Evolutionary conservation across 2,113 vertebrate genomes (phyloP), one percentile per base, ranked within the genome.

Genomic region (Dicentrarchus labrax): DNA sequence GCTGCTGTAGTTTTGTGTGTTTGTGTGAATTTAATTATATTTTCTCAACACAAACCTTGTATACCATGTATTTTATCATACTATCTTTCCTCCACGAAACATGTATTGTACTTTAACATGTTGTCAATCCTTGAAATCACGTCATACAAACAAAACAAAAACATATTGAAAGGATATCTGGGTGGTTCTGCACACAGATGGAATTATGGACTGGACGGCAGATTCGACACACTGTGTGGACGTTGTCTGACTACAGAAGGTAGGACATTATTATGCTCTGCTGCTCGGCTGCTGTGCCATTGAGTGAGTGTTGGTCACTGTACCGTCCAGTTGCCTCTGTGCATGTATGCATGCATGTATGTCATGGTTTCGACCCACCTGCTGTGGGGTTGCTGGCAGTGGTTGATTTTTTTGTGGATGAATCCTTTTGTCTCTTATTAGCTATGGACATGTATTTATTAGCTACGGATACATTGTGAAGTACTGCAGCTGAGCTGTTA

Each of bases 211-310:
- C 38, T 51, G 74, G 48, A 72, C 19, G 51, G 41, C 4, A 36
- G 48, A 60, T 65, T 36, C 0, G 3, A 39, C 8, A 65, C 50
- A 41, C 24, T 9, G 2, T 7, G 30, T 30, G 30, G 30, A 30
- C 30, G 30, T 38, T 41, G 17, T 13, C 9, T 62, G 56, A 47
- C 65, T 54, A 6, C 64, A 45, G 62, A 82, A 64, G 38, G 72
- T 24, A 13, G 16, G 67, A 59, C 3, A 10, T 2, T 6, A 19
- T 9, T 1, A 2, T 11, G 48, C 24, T 50, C 22, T 48, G 47
- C 36, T 57, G 47, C 10, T 22, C 22, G 11, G 71, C 38, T 9
- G 1, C 38, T 2, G 6, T 64, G 59, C n/a, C 15, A 9, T 45
- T 19, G 30, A 12, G 21, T 45, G 0, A 0, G n/a, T 39, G 13